A percentile compares a stretch with the other conserved stretches of the same genome.
phyloP scores from a whole-genome alignment of 1,140 invertebrate species.

The Pseudomyrmex cubaensis region DNA sequence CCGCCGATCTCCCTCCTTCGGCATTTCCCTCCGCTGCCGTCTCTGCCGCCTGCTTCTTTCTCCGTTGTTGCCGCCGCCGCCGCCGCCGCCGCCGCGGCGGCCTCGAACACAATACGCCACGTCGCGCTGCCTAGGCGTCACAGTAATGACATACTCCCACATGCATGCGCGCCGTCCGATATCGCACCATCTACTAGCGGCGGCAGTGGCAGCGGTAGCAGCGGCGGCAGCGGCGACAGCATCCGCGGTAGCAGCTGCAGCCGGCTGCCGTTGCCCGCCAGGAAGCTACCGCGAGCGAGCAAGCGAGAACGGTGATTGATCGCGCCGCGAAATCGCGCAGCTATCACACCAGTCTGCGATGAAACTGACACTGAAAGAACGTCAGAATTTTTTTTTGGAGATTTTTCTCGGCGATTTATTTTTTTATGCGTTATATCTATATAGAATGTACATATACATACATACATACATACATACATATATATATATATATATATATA shows the following conservation, averaged over 20 bases:
- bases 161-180: conserved; percentile 71
- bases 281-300: conserved; percentile 59
- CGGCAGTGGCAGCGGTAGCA: conserved; percentile 45
- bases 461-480: no score
- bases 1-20: conserved; percentile 62
- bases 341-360: conserved; percentile 5
- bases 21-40: conserved; percentile 56
- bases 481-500: neutral
- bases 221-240: conserved; percentile 24
- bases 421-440: no score
- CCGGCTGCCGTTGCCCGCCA: conserved; percentile 63
- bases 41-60: conserved; percentile 66
- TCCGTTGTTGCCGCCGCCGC: conserved; percentile 75
- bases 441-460: no score
- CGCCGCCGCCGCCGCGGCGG: conserved; percentile 73
- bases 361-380: conserved; percentile 2
- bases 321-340: conserved; percentile 63
- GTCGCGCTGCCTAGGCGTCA: conserved; percentile 80
- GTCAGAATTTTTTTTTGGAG: conserved; percentile 21
- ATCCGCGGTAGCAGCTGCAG: conserved; percentile 71
- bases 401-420: neutral
- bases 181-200: conserved; percentile 68
- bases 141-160: conserved; percentile 82
- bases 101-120: conserved; percentile 78
- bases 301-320: conserved; percentile 65